Percentiles rank a stretch among this genome's conserved stretches.
phyloP scores from a whole-genome alignment of 37 sponge, comb jelly and placozoan species.

The Agelas oroides region DNA sequence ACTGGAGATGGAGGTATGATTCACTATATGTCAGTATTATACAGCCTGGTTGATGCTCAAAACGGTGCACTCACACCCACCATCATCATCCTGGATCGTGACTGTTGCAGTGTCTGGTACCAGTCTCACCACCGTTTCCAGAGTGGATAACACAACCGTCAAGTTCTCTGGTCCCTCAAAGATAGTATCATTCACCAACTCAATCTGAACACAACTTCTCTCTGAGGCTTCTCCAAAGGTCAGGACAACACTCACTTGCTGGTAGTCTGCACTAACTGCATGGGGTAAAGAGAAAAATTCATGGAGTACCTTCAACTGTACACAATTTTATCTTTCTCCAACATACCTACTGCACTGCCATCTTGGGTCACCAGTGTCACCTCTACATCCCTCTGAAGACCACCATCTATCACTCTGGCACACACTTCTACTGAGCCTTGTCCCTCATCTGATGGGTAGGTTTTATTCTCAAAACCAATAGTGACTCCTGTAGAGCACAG shows the following conservation, averaged over 20 bases:
- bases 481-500: too few species aligned
- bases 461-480: conserved; percentile 2
- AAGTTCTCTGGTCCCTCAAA: neutral
- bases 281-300: too few species aligned
- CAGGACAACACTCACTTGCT: neutral
- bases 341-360: neutral
- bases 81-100: neutral
- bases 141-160: neutral
- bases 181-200: neutral
- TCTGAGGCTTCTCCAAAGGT: neutral
- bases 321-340: too few species aligned
- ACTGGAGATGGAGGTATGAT: too few species aligned
- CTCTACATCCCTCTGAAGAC: neutral
- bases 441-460: neutral
- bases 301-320: too few species aligned
- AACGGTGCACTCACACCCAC: neutral
- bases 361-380: neutral
- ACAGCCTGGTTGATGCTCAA: too few species aligned
- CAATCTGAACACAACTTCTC: neutral
- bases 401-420: neutral
- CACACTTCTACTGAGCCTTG: conserved; percentile 3
- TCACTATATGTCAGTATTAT: too few species aligned
- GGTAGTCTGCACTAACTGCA: neutral
- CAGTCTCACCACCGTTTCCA: neutral
- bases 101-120: neutral